These are phyloP conservation scores for Eulemur rubriventer DNA, from an alignment of 2,797 vertebrate species.

Conservation along the genomic window DNA sequence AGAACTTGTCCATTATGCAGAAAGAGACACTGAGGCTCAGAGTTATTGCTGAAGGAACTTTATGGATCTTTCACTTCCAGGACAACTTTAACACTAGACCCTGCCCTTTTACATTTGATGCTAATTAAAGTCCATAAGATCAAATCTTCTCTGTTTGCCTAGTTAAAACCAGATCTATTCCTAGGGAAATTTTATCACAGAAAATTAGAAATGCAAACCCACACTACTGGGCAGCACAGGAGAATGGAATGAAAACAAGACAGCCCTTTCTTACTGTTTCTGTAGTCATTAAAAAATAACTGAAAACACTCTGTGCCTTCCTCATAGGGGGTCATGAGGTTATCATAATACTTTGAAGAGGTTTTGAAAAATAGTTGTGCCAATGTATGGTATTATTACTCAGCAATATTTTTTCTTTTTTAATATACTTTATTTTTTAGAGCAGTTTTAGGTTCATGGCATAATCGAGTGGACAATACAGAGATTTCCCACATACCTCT, in stretches of 20 bases:
- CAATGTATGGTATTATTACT: background rate
- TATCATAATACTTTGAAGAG: background rate
- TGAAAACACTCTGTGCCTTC: background rate
- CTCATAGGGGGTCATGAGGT: background rate
- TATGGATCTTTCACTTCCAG: background rate
- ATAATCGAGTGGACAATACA: background rate
- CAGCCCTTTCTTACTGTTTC: background rate
- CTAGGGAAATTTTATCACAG: background rate
- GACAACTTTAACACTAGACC: background rate
- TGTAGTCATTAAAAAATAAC: slow-evolving; percentile 1
- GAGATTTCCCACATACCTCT: background rate
- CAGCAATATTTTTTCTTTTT: background rate
- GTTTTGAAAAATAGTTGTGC: background rate
- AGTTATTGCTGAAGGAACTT: background rate
- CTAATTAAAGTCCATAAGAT: slow-evolving; percentile 35
- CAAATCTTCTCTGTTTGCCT: slow-evolving; percentile 20
- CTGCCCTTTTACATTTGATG: background rate
- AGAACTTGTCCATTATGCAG: background rate
- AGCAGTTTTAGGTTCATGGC: background rate
- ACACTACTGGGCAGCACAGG: background rate
- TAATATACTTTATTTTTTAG: background rate
- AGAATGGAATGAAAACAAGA: slow-evolving; percentile 25
- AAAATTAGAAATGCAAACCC: background rate
- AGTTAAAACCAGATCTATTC: slow-evolving; percentile 10
- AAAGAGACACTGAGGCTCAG: background rate